Evolutionary conservation across 2,888 invertebrate genomes (phyloP).

Genomic region (Diarsia dahlii): DNA sequence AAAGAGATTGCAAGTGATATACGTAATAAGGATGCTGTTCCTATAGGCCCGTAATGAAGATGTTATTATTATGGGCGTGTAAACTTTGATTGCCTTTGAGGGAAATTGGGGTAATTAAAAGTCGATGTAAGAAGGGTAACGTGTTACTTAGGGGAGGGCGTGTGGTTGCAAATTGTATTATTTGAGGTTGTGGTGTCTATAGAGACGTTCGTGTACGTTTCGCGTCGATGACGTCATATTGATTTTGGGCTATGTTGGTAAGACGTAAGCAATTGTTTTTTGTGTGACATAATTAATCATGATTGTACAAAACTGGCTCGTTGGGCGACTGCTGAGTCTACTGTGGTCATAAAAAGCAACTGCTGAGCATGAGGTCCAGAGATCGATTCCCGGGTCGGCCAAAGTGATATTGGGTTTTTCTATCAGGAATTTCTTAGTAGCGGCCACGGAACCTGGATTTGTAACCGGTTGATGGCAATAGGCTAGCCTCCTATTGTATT

Average conservation of each 20-base stretch:
- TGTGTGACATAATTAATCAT: not conserved
- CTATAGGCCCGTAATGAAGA: slow-evolving; percentile 56
- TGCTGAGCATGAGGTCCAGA: no score
- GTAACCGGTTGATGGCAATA: no score
- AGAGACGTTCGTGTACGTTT: not conserved
- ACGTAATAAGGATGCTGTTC: slow-evolving; percentile 29
- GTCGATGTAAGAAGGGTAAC: slow-evolving; percentile 55
- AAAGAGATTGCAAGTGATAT: not conserved
- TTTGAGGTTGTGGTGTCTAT: slow-evolving; percentile 20
- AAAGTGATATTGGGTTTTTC: no score
- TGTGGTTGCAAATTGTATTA: slow-evolving; percentile 36
- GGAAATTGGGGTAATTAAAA: slow-evolving; percentile 63
- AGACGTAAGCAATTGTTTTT: not conserved
- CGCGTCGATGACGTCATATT: not conserved
- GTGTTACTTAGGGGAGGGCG: slow-evolving; percentile 28
- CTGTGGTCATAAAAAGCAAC: no score
- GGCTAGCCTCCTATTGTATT: no score
- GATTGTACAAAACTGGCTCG: no score
- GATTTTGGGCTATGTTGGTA: not conserved
- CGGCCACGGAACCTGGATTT: no score
- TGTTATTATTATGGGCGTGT: slow-evolving; percentile 60
- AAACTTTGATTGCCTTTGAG: slow-evolving; percentile 62
- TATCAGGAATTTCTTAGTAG: no score
- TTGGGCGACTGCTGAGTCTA: no score
- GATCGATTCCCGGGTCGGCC: no score